Base-by-base conservation (phyloP, 1,140 invertebrate species). In the Colletes latitarsis region DNA sequence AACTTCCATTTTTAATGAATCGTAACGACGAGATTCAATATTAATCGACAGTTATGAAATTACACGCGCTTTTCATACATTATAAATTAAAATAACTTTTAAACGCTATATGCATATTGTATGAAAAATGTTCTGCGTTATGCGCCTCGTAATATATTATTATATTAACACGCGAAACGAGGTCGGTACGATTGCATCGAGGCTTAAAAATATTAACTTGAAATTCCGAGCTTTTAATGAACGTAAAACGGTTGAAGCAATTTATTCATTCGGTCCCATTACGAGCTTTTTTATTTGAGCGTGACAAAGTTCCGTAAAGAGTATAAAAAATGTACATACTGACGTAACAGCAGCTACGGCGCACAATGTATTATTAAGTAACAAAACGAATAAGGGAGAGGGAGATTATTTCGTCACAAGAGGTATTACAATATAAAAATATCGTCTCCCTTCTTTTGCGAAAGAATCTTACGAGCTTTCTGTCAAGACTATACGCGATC, bases 261-360 rank as follows among this genome's bases (percentile, higher is more conserved):
- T 64, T 72, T 78, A 78, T 78, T 78, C 77, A 78, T 64, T 46
- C 15, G 19, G 14, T 10, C 39, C 15, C n/a, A 73, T 72, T 78
- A 73, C 17, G 17, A 52, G 63, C 72, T 72, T 68, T 64, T 78
- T 78, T 73, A 55, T 39, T 46, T 73, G 77, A 14, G 52, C 39
- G 21, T 49, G 68, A 72, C 63, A 46, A 19, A 63, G 72, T 78
- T 53, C 53, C 76, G 39, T 58, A 63, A 53, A 78, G 68, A 53
- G 76, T 68, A 78, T 52, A 63, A 15, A 17, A 57, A 21, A 77
- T 58, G 21, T 19, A 52, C 52, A 15, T 19, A 52, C 52, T 3
- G 19, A 58, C 30, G 64, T 49, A 69, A 77, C 64, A 30, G 63
- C 52, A 77, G 74, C 57, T 19, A n/a, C n/a, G 30, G 52, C 6